Conservation (phyloP, 2,797 vertebrate species). For the Lutjanus campechanus region DNA sequence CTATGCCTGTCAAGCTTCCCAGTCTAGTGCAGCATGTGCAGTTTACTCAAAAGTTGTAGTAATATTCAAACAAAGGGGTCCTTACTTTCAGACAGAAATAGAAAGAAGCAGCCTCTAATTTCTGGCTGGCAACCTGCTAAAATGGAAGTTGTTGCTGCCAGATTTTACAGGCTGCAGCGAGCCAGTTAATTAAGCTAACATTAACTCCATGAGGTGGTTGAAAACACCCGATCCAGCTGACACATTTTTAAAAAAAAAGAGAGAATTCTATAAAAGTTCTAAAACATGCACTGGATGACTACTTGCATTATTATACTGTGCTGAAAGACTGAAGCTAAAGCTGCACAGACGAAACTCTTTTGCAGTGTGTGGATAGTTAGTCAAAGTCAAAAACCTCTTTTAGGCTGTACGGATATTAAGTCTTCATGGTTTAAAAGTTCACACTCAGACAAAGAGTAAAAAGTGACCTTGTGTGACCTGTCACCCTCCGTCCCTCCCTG, state of each 20-base stretch:
- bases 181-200: not conserved
- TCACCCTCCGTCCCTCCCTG: conserved; percentile 2
- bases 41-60: not conserved
- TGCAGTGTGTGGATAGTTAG: no score
- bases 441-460: not conserved
- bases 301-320: no score
- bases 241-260: no score
- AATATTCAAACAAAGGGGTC: not conserved
- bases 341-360: not conserved
- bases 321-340: not conserved
- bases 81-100: no score
- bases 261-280: no score
- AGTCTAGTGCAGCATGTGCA: not conserved
- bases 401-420: not conserved
- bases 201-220: no score
- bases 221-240: no score
- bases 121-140: not conserved
- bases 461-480: conserved; percentile 35
- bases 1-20: not conserved
- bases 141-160: not conserved
- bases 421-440: conserved; percentile 4
- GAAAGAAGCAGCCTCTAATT: not conserved
- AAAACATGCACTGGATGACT: no score
- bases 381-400: not conserved
- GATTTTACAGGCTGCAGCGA: not conserved